phyloP scores from a whole-genome alignment of 2,888 invertebrate genomes.

The Steinernema hermaphroditum region DNA sequence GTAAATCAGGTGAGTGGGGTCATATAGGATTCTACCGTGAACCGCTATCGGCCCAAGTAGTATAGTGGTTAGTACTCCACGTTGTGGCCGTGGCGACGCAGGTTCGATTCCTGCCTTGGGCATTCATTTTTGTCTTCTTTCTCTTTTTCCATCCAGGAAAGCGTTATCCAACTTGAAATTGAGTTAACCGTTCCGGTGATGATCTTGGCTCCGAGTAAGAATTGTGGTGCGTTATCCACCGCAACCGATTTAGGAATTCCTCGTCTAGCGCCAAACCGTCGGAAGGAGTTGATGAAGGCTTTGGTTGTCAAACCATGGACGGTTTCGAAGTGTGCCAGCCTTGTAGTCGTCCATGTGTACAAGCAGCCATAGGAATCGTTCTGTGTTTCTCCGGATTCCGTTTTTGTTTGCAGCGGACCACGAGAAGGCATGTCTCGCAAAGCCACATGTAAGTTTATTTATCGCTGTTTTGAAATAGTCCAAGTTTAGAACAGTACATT shows the following conservation, averaged over 20 bases:
- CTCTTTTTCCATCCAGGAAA: too few species aligned
- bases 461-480: too few species aligned
- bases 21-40: background rate
- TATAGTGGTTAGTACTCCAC: constrained; percentile 66
- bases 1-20: too few species aligned
- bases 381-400: too few species aligned
- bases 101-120: constrained; percentile 62
- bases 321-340: background rate
- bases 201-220: background rate
- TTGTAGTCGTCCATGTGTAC: too few species aligned
- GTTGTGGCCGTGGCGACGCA: constrained; percentile 65
- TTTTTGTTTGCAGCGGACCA: too few species aligned
- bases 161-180: too few species aligned
- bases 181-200: too few species aligned
- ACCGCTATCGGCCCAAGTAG: constrained; percentile 52
- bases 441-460: too few species aligned
- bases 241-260: background rate
- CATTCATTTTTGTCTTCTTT: constrained; percentile 42
- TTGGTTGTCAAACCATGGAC: background rate
- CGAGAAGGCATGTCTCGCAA: too few species aligned
- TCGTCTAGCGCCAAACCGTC: background rate
- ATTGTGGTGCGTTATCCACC: background rate
- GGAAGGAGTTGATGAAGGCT: background rate
- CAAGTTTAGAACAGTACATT: too few species aligned
- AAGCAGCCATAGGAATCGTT: too few species aligned